Conservation (phyloP, 1,140 invertebrate species). For the Metaphire vulgaris region DNA sequence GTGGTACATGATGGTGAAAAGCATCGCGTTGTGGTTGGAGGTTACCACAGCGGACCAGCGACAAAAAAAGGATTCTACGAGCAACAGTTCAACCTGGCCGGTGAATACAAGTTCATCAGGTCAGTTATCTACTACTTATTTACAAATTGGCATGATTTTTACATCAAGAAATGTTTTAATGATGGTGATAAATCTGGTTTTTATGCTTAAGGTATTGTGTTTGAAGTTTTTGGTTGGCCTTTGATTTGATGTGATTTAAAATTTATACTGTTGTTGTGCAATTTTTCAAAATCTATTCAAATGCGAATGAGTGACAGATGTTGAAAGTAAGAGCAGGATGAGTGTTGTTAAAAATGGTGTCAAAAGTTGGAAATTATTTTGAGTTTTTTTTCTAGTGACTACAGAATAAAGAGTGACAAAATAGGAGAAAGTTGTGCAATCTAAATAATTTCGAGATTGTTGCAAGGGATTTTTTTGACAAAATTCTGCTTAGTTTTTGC, state of each 20-base stretch:
- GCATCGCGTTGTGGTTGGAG: slow-evolving; percentile 47
- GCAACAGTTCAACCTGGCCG: slow-evolving; percentile 47
- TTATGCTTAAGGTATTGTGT: background rate
- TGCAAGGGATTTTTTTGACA: too few relatives aligned
- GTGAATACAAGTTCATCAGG: slow-evolving; percentile 52
- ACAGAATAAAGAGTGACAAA: background rate
- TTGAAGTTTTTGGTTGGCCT: background rate
- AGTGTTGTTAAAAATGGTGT: background rate
- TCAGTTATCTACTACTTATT: slow-evolving; percentile 31
- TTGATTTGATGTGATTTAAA: background rate
- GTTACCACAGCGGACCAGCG: slow-evolving; percentile 35
- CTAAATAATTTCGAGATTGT: background rate
- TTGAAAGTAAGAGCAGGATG: background rate
- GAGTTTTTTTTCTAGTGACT: background rate
- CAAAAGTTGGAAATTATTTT: background rate
- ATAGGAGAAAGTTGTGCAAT: background rate
- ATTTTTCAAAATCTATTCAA: background rate
- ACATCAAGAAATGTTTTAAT: background rate
- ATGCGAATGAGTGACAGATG: background rate
- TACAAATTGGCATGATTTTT: background rate
- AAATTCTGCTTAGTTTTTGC: too few relatives aligned
- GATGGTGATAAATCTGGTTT: background rate
- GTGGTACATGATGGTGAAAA: slow-evolving; percentile 51
- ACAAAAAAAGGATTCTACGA: slow-evolving; percentile 38
- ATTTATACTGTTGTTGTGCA: background rate